A percentile compares a stretch with the other conserved stretches of the same genome.
These are phyloP conservation scores for Myotis findleyi DNA, from an alignment of 2,797 vertebrate species.

Conservation along the genomic window DNA sequence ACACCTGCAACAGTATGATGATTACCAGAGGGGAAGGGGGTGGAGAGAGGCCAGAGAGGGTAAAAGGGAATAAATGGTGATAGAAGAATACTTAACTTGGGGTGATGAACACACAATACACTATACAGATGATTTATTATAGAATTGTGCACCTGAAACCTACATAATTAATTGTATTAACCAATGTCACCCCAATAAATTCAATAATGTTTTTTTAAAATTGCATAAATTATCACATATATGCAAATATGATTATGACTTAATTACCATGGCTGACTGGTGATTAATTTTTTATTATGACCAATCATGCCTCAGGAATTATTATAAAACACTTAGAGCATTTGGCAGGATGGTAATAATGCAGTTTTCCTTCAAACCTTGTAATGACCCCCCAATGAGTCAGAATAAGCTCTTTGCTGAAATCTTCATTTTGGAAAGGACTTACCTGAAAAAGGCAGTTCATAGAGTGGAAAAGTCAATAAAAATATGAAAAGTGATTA, in stretches of 20 bases:
- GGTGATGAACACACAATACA: not conserved
- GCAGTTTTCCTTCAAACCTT: slow-evolving; percentile 70
- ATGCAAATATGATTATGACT: slow-evolving; percentile 85
- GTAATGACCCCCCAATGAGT: slow-evolving; percentile 51
- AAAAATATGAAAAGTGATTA: slow-evolving; percentile 66
- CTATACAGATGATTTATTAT: not conserved
- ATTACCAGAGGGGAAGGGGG: not conserved
- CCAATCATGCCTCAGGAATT: slow-evolving; percentile 83
- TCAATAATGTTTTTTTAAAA: not conserved
- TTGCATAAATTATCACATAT: slow-evolving; percentile 85
- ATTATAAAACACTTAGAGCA: slow-evolving; percentile 82
- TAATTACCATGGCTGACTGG: slow-evolving; percentile 87
- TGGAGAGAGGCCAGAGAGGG: not conserved
- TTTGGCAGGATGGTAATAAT: slow-evolving; percentile 84
- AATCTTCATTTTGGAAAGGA: slow-evolving; percentile 13
- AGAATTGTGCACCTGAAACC: not conserved
- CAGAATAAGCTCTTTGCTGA: slow-evolving; percentile 51
- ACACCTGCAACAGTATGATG: not conserved
- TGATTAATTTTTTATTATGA: slow-evolving; percentile 88
- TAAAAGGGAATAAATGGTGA: not conserved
- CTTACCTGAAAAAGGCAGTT: slow-evolving; percentile 32
- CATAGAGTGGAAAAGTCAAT: not conserved
- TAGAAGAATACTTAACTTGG: not conserved
- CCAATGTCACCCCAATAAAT: not conserved
- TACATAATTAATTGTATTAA: not conserved